Evolutionary conservation across 2,113 vertebrate genomes (phyloP), one percentile per base, ranked within the genome.

Genomic region (Ochotona princeps): DNA sequence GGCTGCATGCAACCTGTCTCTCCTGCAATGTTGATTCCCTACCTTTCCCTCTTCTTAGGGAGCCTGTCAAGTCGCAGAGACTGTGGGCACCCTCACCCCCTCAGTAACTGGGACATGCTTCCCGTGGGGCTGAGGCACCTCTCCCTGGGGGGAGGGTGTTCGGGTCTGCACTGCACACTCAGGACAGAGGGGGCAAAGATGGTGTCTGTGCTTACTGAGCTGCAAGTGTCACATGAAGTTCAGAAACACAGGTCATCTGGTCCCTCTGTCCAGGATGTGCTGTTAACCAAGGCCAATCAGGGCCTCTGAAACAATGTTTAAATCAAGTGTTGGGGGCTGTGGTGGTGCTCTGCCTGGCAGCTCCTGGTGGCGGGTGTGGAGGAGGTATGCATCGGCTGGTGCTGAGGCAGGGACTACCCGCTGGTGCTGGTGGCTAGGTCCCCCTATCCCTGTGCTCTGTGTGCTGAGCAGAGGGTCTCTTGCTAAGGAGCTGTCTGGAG

Each of bases 1-100:
- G 23, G 54, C 73, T 93, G 95, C 94, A 79, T 95, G 95, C 92
- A n/a, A 67, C 88, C 69, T 84, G n/a, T 94, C 69, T 91, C 15
- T 61, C 84, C 51, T 81, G n/a, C 35, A 0, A 5, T 30, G 51
- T 87, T 89, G 94, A 75, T 84, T 72, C 73, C 9, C 26, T 65
- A n/a, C 92, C 92, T 78, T 32, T 54, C 89, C 92, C 76, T 63
- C 85, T 75, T 95, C 61, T 80, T 78, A 30, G 91, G 93, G 75
- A 80, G 76, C 78, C 65, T 44, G 38, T 44, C 38, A 44, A 32
- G 38, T 38, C 66, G 78, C 23, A 67, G 57, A 95, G 83, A 83
- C 75, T 85, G 13, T n/a, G 47, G 54, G 13, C 21, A 23, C 80
- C 11, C 20, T 86, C 44, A 49, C 15, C 67, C 91, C 66, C 67